phyloP scores from a whole-genome alignment of 2,888 invertebrate genomes.

The Pammene aurita region DNA sequence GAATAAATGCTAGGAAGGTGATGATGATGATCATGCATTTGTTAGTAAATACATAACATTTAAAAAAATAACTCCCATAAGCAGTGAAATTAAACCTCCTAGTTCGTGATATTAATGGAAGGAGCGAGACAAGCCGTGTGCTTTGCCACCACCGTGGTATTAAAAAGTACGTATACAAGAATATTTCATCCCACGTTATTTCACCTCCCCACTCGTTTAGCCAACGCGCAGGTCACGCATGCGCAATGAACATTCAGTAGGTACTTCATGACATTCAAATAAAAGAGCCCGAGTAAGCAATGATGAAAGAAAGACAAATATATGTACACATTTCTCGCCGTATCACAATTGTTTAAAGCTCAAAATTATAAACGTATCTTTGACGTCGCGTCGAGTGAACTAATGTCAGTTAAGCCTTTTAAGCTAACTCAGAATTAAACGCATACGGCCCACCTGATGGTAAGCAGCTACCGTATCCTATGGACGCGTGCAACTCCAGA shows the following conservation, averaged over 20 bases:
- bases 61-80: too few relatives aligned
- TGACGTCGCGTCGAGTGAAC: neutral
- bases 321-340: neutral
- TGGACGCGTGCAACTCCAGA: too few relatives aligned
- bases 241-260: slow-evolving; percentile 7
- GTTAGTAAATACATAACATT: too few relatives aligned
- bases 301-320: neutral
- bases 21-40: too few relatives aligned
- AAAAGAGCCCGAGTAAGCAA: neutral
- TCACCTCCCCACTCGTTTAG: slow-evolving; percentile 9
- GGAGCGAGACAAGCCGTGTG: neutral
- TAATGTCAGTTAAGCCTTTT: neutral
- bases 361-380: neutral
- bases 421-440: neutral
- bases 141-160: neutral
- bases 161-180: neutral
- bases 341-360: neutral
- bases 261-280: neutral
- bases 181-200: slow-evolving; percentile 8
- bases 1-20: too few relatives aligned
- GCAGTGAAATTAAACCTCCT: too few relatives aligned
- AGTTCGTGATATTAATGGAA: too few relatives aligned
- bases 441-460: too few relatives aligned
- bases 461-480: too few relatives aligned
- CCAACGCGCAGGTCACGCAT: slow-evolving; percentile 21